phyloP scores from a whole-genome alignment of 2,797 vertebrate genomes.

The Spondyliosoma cantharus region DNA sequence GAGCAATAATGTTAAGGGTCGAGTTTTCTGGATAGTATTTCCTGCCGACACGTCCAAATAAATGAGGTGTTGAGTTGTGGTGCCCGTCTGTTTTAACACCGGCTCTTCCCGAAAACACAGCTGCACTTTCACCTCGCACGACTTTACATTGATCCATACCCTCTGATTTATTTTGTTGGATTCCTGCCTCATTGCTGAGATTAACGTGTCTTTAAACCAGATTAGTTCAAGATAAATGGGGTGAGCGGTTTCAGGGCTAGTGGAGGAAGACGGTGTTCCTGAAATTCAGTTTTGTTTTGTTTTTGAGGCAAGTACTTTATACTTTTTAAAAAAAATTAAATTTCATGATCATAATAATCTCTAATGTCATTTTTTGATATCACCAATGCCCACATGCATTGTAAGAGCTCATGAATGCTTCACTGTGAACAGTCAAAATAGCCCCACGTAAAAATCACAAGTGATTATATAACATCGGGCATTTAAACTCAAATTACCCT shows the following conservation, averaged over 20 bases:
- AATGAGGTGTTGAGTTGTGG: constrained; percentile 65
- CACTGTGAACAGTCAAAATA: constrained; percentile 45
- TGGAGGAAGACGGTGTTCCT: not conserved
- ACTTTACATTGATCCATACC: constrained; percentile 41
- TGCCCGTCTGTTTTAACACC: constrained; percentile 45
- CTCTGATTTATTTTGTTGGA: constrained; percentile 63
- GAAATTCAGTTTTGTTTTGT: not conserved
- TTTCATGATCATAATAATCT: not conserved
- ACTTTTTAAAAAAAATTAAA: not conserved
- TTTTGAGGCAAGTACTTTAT: not conserved
- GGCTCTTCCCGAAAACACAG: constrained; percentile 37
- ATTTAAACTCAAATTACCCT: constrained; percentile 61
- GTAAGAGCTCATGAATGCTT: constrained; percentile 38
- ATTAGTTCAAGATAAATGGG: constrained; percentile 50
- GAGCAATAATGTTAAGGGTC: constrained; percentile 30
- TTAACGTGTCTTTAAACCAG: constrained; percentile 53
- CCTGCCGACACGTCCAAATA: constrained; percentile 47
- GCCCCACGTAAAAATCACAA: constrained; percentile 29
- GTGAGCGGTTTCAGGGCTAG: constrained; percentile 31
- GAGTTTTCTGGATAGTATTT: constrained; percentile 47
- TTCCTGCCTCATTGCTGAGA: constrained; percentile 41
- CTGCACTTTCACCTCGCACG: constrained; percentile 18
- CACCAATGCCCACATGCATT: constrained; percentile 7
- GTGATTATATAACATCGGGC: constrained; percentile 36
- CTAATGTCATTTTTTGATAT: not conserved